Conservation (phyloP, 2,113 vertebrate genomes). For the Trochalopteron elliotii region DNA sequence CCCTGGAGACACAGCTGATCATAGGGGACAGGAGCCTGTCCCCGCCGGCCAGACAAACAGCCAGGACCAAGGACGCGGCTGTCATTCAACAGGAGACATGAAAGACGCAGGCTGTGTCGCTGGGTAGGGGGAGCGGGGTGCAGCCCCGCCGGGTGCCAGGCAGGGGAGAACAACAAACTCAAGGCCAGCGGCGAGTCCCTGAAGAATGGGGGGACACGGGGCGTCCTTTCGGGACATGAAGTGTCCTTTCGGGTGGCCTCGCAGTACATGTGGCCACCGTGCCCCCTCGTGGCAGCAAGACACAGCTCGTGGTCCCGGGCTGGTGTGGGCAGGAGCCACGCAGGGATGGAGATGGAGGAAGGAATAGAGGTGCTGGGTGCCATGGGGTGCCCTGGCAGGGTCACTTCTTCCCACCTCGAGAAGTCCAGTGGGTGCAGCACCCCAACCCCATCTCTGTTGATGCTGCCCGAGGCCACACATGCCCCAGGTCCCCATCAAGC, state of each 20-base stretch:
- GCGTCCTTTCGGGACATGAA: fast-evolving
- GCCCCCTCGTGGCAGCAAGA: constrained; percentile 58
- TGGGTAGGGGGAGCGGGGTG: background rate
- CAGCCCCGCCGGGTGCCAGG: background rate
- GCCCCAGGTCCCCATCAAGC: no score
- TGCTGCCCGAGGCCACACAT: fast-evolving
- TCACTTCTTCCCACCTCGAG: background rate
- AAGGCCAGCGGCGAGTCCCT: fast-evolving
- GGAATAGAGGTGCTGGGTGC: background rate
- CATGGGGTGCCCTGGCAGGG: fast-evolving
- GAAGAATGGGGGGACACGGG: fast-evolving
- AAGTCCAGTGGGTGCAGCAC: background rate
- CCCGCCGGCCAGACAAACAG: background rate
- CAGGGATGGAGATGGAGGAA: background rate
- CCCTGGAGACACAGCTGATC: background rate
- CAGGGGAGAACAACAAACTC: background rate
- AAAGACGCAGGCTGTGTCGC: background rate
- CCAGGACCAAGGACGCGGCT: background rate
- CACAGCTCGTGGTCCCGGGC: background rate
- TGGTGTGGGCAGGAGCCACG: background rate
- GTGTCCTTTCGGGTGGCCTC: background rate
- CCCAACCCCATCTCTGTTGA: background rate
- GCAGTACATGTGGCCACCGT: background rate
- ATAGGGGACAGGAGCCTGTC: background rate
- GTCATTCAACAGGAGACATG: background rate